Evolutionary conservation across 2,888 invertebrate genomes (phyloP), one percentile per base, ranked within the genome.

Genomic region (Pollenia labialis): DNA sequence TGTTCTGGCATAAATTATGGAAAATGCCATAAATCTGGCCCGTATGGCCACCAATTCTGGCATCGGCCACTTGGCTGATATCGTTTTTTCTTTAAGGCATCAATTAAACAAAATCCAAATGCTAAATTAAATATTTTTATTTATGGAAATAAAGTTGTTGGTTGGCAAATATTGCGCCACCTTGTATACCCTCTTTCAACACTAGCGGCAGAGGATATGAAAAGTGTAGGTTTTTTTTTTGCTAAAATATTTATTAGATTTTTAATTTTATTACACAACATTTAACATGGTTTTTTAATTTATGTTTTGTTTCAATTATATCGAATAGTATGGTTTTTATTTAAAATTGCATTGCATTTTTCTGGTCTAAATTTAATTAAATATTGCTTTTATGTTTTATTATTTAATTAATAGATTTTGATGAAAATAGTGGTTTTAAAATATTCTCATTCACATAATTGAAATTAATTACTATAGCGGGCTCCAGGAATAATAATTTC

Each of bases 331-430:
- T 46, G 10, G 44, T 42, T 52, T 64, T 32, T 76, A 14, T 62
- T 12, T 12, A 44, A 14, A 4, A 52, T 9, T 62, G 58, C 6
- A 52, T 9, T 62, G 58, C 50, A 46, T 66, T 66, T 66, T 66
- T 66, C 9, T 32, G 7, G 9, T 40, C 10, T 58, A 46, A 71
- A 81, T 64, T 81, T 64, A 62, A 72, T 64, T 72, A 81, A 46
- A 72, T 54, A 62, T 54, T 42, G 4, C 44, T 60, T 44, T 71
- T 62, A 50, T 80, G 32, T 64, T 81, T 62, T 54, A 40, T 3
- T 40, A 71, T 72, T 64, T 64, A 72, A 56, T 72, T 72, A 72
- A 62, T 52, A 48, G 44, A 77, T 12, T 56, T 68, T 56, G 18
- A 42, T n/a, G 40, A 50, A 62, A 52, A 44, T 64, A 52, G 64